These are phyloP conservation scores for Oxygymnocypris stewartii DNA, from an alignment of 2,113 vertebrate species.

Conservation along the genomic window DNA sequence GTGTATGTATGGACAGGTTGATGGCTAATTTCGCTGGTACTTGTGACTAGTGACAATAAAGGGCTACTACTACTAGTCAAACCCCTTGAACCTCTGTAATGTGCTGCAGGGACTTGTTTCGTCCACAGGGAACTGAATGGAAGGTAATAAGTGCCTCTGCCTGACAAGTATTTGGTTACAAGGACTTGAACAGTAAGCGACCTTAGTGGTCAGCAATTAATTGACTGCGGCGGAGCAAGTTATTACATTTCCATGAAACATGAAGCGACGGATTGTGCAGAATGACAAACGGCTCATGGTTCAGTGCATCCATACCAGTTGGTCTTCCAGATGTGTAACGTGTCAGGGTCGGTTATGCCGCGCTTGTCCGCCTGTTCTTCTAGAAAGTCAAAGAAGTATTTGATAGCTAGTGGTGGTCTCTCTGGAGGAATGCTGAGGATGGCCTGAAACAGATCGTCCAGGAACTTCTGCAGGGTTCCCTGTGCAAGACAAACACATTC, in stretches of 20 bases:
- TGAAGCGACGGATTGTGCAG: not conserved
- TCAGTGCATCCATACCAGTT: conserved; percentile 81
- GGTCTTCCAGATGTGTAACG: conserved; percentile 99
- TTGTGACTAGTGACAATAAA: too few species aligned
- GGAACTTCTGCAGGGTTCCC: conserved; percentile 98
- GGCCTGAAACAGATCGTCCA: conserved; percentile 96
- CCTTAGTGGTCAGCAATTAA: not conserved
- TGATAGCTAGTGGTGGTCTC: conserved; percentile 89
- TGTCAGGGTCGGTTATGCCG: conserved; percentile 95
- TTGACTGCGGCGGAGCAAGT: not conserved
- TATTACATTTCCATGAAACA: not conserved
- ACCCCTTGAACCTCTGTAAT: not conserved
- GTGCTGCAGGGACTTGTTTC: not conserved
- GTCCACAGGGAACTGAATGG: not conserved
- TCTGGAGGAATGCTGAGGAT: conserved; percentile 93
- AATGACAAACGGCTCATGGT: not conserved
- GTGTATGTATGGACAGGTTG: too few species aligned
- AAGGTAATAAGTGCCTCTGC: not conserved
- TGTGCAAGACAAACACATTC: conserved; percentile 56
- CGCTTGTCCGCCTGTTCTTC: conserved; percentile 97
- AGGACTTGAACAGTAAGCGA: not conserved
- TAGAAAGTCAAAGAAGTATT: conserved; percentile 98
- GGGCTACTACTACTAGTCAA: too few species aligned
- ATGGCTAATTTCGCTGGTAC: too few species aligned
- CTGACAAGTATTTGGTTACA: not conserved